These are phyloP conservation scores for Neoarius graeffei DNA, from an alignment of 2,113 vertebrate genomes.

Conservation along the genomic window DNA sequence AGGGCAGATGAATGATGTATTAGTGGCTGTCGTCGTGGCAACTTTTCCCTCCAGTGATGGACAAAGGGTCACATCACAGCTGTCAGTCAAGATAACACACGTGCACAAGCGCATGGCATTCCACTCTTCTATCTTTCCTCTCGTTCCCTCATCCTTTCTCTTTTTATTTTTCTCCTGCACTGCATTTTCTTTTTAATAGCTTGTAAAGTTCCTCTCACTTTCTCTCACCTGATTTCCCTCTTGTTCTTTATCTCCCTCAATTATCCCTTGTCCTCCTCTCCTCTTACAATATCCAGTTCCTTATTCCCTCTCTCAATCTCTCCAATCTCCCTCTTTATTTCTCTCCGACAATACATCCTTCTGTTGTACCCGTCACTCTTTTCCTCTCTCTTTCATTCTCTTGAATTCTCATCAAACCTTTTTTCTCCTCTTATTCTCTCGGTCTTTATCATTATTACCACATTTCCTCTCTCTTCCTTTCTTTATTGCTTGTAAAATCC, in stretches of 20 bases:
- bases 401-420: background rate
- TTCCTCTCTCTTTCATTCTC: no score
- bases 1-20: conserved; percentile 2
- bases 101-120: background rate
- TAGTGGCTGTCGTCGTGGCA: conserved; percentile 10
- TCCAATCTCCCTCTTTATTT: conserved; percentile 2
- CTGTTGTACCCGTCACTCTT: background rate
- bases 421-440: background rate
- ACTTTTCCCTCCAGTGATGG: conserved; percentile 37
- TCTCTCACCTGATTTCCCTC: background rate
- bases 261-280: background rate
- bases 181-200: background rate
- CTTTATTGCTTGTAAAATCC: conserved; percentile 10
- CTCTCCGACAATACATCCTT: background rate
- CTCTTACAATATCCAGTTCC: background rate
- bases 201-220: background rate
- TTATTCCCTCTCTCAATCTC: background rate
- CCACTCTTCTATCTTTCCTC: background rate
- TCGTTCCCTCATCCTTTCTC: background rate
- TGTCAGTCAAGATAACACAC: conserved; percentile 49
- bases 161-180: background rate
- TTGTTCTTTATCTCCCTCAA: no score
- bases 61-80: conserved; percentile 23
- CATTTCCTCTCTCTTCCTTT: background rate
- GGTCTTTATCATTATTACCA: background rate